Percentiles rank a stretch among this genome's conserved stretches.
Evolutionary conservation across 2,888 invertebrate genomes (phyloP).

Genomic region (Rosalia funebris): DNA sequence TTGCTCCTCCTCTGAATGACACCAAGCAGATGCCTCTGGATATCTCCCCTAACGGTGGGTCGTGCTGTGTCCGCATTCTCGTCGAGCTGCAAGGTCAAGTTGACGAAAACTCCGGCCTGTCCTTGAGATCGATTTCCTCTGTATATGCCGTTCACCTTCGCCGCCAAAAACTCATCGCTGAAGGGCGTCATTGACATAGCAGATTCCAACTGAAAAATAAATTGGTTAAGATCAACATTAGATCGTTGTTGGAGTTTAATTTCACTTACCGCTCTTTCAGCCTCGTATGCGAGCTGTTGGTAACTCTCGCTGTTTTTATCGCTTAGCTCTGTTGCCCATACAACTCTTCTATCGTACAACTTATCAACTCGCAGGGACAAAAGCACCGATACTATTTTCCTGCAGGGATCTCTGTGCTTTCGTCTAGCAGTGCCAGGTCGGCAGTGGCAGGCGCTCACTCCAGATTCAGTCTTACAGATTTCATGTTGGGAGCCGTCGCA

Average conservation of each 20-base stretch:
- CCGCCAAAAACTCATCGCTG: constrained; percentile 85
- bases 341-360: constrained; percentile 81
- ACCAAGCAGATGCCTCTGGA: constrained; percentile 85
- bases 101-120: constrained; percentile 83
- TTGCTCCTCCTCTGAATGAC: constrained; percentile 85
- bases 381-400: constrained; percentile 80
- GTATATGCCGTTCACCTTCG: constrained; percentile 82
- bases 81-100: constrained; percentile 83
- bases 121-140: constrained; percentile 75
- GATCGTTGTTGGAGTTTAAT: too few species aligned
- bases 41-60: constrained; percentile 75
- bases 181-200: constrained; percentile 93
- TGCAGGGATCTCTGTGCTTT: constrained; percentile 79
- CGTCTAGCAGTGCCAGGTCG: constrained; percentile 80
- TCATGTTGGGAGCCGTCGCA: constrained; percentile 90
- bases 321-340: constrained; percentile 79
- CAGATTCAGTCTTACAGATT: constrained; percentile 85
- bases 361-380: constrained; percentile 85
- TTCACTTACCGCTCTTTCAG: constrained; percentile 85
- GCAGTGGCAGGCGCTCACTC: constrained; percentile 90
- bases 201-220: constrained; percentile 81
- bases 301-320: constrained; percentile 84
- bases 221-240: too few species aligned
- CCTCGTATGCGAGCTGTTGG: constrained; percentile 85
- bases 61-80: constrained; percentile 79